Base-by-base conservation (phyloP, 2,113 vertebrate species). In the Hystrix brachyura region DNA sequence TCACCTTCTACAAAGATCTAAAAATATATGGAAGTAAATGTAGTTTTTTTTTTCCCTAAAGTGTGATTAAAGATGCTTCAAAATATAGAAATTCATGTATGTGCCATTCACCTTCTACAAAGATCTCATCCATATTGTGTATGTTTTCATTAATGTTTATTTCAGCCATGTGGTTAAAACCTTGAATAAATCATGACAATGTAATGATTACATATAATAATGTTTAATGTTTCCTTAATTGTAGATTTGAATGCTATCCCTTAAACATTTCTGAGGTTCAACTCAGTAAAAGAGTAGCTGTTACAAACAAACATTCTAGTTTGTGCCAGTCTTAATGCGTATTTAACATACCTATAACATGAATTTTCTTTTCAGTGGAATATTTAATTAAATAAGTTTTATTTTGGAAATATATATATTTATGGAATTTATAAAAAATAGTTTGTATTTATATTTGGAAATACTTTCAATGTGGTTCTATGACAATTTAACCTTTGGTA, bases 161-260 rank as follows among this genome's bases (percentile, higher is more conserved):
- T 34, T 92, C 29, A 74, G 38, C 5, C 8, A 55, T 57, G 29
- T 34, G 6, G 21, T 46, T 67, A 91, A 38, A 69, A 46, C 32
- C 0, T 25, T 74, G 0, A 51, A 80, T 94, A 76, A 79, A 74
- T 84, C 15, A 12, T 27, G 17, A 72, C 1, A 67, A 65, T 17
- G 25, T 38, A 59, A 48, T 17, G 34, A 89, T 51, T 46, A 62
- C 5, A 7, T n/a, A 79, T 12, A 92, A 51, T 72, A 59, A 48
- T 51, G 18, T 60, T 69, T 79, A 71, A 69, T n/a, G 60, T 57
- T 94, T 96, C 78, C 5, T 74, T 18, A 91, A 91, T 53, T 86
- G 51, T 62, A 64, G 1, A 80, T 82, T 57, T 92, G 48, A 72
- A 79, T 48, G 14, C 53, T 3, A 90, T 11, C 21, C 87, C 1